Evolutionary conservation across 2,113 vertebrate genomes (phyloP).

Genomic region (Leiothrix lutea): DNA sequence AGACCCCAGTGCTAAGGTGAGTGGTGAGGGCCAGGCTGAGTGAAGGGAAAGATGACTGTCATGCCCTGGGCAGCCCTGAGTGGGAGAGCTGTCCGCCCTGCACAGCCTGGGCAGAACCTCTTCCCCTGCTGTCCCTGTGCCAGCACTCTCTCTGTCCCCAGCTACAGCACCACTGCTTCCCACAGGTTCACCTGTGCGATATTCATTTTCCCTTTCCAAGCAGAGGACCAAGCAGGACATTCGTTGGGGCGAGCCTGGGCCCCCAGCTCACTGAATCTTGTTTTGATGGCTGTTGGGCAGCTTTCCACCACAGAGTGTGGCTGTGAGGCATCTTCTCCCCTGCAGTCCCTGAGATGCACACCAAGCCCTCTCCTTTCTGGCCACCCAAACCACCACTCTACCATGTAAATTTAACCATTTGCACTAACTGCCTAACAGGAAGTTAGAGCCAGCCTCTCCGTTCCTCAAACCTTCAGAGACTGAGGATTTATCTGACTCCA

Average conservation of each 20-base stretch:
- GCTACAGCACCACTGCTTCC: neutral
- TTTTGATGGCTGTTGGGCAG: neutral
- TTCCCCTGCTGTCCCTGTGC: rapidly evolving
- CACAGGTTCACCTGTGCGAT: neutral
- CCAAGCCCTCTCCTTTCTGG: neutral
- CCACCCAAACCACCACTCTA: neutral
- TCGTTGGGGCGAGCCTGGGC: neutral
- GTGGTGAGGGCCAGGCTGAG: neutral
- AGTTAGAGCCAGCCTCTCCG: neutral
- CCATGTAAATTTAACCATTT: neutral
- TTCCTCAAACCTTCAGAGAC: neutral
- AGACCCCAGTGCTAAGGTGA: neutral
- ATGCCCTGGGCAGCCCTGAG: neutral
- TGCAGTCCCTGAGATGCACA: neutral
- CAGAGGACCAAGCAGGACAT: neutral
- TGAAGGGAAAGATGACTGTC: neutral
- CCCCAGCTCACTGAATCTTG: neutral
- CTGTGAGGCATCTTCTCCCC: neutral
- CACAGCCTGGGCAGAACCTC: neutral
- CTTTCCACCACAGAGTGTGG: neutral
- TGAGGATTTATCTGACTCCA: rapidly evolving
- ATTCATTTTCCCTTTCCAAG: neutral
- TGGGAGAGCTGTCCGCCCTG: neutral
- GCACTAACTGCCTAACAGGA: neutral
- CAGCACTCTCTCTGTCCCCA: neutral